Percentiles rank a stretch among this genome's conserved stretches.
phyloP scores from a whole-genome alignment of 2,113 vertebrate genomes.

The Sphaerodactylus townsendi region DNA sequence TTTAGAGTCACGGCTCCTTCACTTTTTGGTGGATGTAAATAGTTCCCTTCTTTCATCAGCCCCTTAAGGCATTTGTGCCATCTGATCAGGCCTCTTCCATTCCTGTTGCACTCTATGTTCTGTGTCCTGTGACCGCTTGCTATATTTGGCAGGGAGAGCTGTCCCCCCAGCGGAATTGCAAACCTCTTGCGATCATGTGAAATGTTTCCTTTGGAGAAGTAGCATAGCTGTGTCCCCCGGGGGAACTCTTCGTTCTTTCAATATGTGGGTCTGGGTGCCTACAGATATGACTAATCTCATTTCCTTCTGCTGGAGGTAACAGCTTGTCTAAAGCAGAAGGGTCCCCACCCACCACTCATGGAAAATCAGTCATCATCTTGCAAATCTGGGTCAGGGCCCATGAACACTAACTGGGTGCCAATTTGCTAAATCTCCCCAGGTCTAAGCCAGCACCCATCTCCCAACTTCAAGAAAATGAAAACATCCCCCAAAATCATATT shows the following conservation, averaged over 20 bases:
- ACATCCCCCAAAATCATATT: not conserved
- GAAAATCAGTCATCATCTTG: not conserved
- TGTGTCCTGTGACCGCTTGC: constrained; percentile 25
- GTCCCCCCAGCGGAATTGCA: not conserved
- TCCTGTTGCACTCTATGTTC: constrained; percentile 53
- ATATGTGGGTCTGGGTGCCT: not conserved
- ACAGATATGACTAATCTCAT: not conserved
- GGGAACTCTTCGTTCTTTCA: not conserved
- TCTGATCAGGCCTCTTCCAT: constrained; percentile 37
- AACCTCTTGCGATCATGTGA: not conserved
- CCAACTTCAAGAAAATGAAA: not conserved
- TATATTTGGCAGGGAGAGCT: not conserved
- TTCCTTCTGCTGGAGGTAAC: not conserved
- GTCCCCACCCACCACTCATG: not conserved
- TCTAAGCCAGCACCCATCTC: not conserved
- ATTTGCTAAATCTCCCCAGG: not conserved
- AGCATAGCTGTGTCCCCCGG: not conserved
- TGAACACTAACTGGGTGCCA: not conserved
- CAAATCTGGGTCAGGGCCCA: not conserved
- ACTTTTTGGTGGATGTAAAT: constrained; percentile 20
- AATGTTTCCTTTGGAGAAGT: not conserved
- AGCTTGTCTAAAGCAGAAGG: not conserved
- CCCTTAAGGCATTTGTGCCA: constrained; percentile 56
- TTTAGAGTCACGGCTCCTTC: constrained; percentile 41
- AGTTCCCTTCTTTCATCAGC: constrained; percentile 54